Evolutionary conservation across 2,797 vertebrate genomes (phyloP), one percentile per base, ranked within the genome.

Genomic region (Ctenopoma kingsleyae): DNA sequence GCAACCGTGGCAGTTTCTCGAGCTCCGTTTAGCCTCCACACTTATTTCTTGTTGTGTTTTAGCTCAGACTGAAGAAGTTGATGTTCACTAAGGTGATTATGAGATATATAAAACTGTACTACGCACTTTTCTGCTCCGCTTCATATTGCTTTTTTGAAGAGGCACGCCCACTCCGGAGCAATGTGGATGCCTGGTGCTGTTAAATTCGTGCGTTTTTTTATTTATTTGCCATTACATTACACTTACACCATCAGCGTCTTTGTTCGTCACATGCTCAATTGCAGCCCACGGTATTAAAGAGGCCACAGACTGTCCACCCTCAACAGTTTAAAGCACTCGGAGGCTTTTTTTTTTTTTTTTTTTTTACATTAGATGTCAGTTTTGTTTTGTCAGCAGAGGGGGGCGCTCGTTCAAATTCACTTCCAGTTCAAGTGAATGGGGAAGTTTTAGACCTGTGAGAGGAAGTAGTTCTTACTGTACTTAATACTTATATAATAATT

Each of bases 131-230:
- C 78, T 87, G 88, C 86, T 87, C 58, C 54, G 85, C 84, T 87
- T 81, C 82, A 67, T 82, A 60, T 80, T 78, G 85, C 67, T 83
- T 89, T 88, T 78, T 48, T 35, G 76, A 35, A 70, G 90, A 90
- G 94, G 88, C 92, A 95, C 94, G 94, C 94, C 94, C 94, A 95
- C 94, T 92, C 91, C 76, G 40, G 85, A 81, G 86, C 82, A 86
- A 62, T 81, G 85, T 85, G 86, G 75, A 81, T 74, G 56, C 54
- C 63, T 60, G 55, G 58, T 70, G 61, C 57, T 63, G 55, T 30
- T 44, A 9, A 17, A 70, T 59, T 27, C 38, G 17, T 12, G 55
- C 59, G 23, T 59, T 12, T 30, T n/a, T 30, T 22, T 35, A 10
- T 74, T 15, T 49, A 57, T 54, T 30, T 8, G 30, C 7, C 30